These are phyloP conservation scores for Drosophila ustulata DNA, from an alignment of 2,888 invertebrate species.

Conservation along the genomic window DNA sequence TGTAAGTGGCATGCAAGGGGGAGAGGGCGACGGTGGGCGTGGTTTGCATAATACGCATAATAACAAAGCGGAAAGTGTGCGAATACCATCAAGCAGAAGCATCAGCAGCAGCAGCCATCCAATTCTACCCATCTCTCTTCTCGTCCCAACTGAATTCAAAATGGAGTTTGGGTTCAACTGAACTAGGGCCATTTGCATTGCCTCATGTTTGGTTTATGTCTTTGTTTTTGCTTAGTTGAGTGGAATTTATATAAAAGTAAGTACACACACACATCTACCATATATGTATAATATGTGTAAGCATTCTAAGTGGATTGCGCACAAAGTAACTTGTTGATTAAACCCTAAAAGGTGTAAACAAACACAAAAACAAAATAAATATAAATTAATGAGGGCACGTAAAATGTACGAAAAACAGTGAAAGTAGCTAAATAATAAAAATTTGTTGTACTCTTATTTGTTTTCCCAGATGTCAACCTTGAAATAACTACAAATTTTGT, in stretches of 20 bases:
- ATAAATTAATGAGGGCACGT: constrained; percentile 14
- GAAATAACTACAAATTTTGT: no score
- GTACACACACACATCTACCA: neutral
- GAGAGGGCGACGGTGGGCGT: constrained; percentile 34
- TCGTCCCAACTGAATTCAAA: constrained; percentile 6
- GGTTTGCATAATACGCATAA: constrained; percentile 77
- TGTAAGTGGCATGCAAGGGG: constrained; percentile 66
- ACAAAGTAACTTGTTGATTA: constrained; percentile 52
- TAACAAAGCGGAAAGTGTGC: constrained; percentile 76
- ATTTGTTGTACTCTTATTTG: neutral
- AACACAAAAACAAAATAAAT: constrained; percentile 39
- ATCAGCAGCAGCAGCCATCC: constrained; percentile 40
- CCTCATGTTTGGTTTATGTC: constrained; percentile 67
- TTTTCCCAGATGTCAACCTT: no score
- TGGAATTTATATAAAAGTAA: constrained; percentile 45
- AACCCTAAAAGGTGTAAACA: constrained; percentile 31
- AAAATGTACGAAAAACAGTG: neutral
- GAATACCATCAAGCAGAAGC: constrained; percentile 64
- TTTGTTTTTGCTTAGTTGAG: constrained; percentile 66
- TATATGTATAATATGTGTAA: neutral
- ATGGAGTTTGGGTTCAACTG: constrained; percentile 21
- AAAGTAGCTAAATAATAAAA: neutral
- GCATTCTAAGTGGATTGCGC: constrained; percentile 11
- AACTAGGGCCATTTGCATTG: constrained; percentile 54
- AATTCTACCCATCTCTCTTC: neutral